These are phyloP conservation scores for Chromobotia macracanthus DNA, from an alignment of 2,797 vertebrate species.

Conservation along the genomic window DNA sequence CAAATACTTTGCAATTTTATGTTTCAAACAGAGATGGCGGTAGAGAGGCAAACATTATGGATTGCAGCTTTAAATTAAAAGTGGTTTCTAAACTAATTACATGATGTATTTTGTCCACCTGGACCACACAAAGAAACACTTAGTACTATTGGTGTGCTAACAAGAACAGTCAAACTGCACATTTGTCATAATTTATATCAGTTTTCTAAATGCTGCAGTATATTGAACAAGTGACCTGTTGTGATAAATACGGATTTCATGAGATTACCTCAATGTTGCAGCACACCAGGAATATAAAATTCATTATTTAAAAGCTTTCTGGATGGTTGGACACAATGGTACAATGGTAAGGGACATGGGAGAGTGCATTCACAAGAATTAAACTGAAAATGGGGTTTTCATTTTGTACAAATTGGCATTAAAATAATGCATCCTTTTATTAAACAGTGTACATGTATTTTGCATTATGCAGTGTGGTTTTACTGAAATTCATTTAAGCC, in stretches of 20 bases:
- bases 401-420: neutral
- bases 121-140: neutral
- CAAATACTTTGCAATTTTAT: too few species aligned
- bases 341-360: conserved; percentile 43
- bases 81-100: too few species aligned
- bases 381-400: conserved; percentile 3
- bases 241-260: conserved; percentile 7
- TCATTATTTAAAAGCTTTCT: conserved; percentile 69
- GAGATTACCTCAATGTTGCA: conserved; percentile 32
- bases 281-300: conserved; percentile 64
- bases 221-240: neutral
- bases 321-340: neutral
- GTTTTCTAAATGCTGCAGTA: neutral
- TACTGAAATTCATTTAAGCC: conserved; percentile 37
- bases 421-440: neutral
- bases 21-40: too few species aligned
- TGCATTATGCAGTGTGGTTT: conserved; percentile 1
- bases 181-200: neutral
- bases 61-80: too few species aligned
- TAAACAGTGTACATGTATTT: neutral
- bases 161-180: neutral
- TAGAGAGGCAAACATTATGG: too few species aligned
- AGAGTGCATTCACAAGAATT: neutral
- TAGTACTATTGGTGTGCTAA: neutral
- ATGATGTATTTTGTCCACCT: neutral